Evolutionary conservation across 2,113 vertebrate genomes (phyloP), one percentile per base, ranked within the genome.

Genomic region (Xenopus borealis): DNA sequence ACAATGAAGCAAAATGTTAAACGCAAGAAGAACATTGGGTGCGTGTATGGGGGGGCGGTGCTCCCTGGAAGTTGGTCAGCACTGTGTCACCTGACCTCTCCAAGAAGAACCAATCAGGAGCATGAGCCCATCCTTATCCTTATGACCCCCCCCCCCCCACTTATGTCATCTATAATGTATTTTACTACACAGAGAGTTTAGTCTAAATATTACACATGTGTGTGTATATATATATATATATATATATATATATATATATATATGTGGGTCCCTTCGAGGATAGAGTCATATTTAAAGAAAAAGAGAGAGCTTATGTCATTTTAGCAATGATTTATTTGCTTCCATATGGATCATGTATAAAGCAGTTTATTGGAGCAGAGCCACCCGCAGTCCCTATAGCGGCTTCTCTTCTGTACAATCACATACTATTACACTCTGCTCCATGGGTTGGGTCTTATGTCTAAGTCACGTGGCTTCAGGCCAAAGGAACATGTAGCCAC

Each of bases 101-200:
- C 23, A 27, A 81, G 82, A 81, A 78, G 61, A 59, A 72, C 82
- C 80, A 78, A 40, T 85, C 81, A 75, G 79, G 80, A 20, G 58
- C 45, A 65, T 75, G 80, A 79, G 83, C 82, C 23, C 23, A 27
- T 27, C 23, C 74, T 12, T 7, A n/a, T n/a, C 86, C 87, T 88
- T 86, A 85, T 82, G 85, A 87, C 80, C 86, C 85, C 83, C 86
- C 85, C 85, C 66, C 79, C n/a, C n/a, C n/a, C n/a, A n/a, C n/a
- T n/a, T 75, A 80, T 85, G 72, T 62, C 62, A 27, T 27, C 23
- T 10, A 82, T 90, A 87, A 85, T 82, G 78, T 91, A 89, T 91
- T 91, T 93, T 91, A 89, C 88, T 91, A 91, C 88, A 85, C 69
- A 86, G 86, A 89, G 89, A 91, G 88, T 91, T 89, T 91, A 91